Percentiles rank a stretch among this genome's conserved stretches.
These are phyloP conservation scores for Protonemura montana DNA, from an alignment of 2,888 invertebrate species.

Conservation along the genomic window DNA sequence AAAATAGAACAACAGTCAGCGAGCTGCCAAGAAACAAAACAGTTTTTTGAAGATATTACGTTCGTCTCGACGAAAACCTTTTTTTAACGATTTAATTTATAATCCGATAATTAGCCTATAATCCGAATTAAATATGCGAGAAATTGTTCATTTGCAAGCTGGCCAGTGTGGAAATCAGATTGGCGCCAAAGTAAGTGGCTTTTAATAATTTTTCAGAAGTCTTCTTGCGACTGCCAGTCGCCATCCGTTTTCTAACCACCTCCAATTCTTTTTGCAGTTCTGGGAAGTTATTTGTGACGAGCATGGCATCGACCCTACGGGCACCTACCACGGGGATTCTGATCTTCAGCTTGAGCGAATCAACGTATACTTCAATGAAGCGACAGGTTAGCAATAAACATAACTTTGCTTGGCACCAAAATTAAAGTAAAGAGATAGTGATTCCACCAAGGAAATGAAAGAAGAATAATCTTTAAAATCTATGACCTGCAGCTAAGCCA, in stretches of 20 bases:
- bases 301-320: slow-evolving; percentile 74
- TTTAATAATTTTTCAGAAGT: not conserved
- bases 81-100: no score
- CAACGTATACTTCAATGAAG: slow-evolving; percentile 79
- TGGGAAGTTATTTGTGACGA: slow-evolving; percentile 66
- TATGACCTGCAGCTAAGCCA: no score
- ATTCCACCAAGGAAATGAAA: no score
- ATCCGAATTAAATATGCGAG: slow-evolving; percentile 60
- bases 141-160: slow-evolving; percentile 69
- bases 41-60: not conserved
- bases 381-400: slow-evolving; percentile 62
- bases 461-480: no score
- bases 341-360: slow-evolving; percentile 76
- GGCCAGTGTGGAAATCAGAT: slow-evolving; percentile 72
- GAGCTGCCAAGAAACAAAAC: not conserved
- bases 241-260: not conserved
- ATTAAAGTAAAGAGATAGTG: not conserved
- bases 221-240: not conserved
- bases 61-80: not conserved
- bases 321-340: slow-evolving; percentile 75
- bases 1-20: not conserved
- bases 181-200: slow-evolving; percentile 63
- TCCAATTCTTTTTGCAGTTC: slow-evolving; percentile 55
- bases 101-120: no score
- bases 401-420: not conserved